Percentiles rank a stretch among this genome's conserved stretches.
Evolutionary conservation across 2,113 vertebrate genomes (phyloP).

Genomic region (Diadophis punctatus): DNA sequence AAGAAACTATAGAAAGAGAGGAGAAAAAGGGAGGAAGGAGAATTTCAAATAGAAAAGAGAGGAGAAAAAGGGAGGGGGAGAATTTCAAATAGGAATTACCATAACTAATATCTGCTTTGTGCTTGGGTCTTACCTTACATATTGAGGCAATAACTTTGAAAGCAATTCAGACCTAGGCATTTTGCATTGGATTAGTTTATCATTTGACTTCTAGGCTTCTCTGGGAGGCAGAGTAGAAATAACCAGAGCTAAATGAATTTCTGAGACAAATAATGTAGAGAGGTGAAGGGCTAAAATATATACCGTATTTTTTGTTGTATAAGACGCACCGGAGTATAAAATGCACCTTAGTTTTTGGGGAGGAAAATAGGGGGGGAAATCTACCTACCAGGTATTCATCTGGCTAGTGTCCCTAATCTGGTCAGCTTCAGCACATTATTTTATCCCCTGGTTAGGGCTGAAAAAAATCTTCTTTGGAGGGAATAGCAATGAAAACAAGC

Average conservation of each 20-base stretch:
- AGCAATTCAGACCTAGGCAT: neutral
- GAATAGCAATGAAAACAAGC: no score
- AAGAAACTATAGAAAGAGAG: neutral
- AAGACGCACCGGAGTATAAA: no score
- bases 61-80: neutral
- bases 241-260: neutral
- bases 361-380: no score
- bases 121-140: neutral
- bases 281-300: neutral
- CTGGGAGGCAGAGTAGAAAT: neutral
- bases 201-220: constrained; percentile 7
- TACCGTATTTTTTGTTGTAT: no score
- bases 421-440: no score
- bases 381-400: no score
- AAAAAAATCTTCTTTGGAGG: no score
- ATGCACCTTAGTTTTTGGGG: no score
- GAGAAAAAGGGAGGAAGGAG: neutral
- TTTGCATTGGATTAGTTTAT: neutral
- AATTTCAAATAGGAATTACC: neutral
- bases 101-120: neutral
- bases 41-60: neutral
- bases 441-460: no score
- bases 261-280: neutral
- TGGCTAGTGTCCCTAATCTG: no score
- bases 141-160: constrained; percentile 1